These are phyloP conservation scores for Portevinia maculata DNA, from an alignment of 2,888 invertebrate genomes.

Conservation along the genomic window DNA sequence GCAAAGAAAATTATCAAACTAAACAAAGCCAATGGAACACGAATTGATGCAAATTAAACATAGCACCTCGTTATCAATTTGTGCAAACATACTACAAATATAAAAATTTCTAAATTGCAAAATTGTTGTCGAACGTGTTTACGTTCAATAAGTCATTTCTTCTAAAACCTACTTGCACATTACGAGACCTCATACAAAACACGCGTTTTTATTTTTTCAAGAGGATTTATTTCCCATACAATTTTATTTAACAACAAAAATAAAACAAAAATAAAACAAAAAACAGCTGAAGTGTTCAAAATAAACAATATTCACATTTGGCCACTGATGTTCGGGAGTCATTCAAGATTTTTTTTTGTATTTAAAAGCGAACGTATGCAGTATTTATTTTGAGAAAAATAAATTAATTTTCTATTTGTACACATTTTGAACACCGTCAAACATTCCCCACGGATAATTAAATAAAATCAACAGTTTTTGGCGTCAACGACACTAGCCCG, in stretches of 20 bases:
- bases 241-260: neutral
- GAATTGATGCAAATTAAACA: no score
- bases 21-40: no score
- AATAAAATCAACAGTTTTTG: conserved; percentile 26
- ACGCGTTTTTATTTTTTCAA: neutral
- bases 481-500: conserved; percentile 29
- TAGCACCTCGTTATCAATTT: no score
- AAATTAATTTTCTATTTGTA: conserved; percentile 45
- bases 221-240: neutral
- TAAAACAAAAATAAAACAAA: conserved; percentile 8
- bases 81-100: no score
- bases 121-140: neutral
- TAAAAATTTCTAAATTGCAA: no score
- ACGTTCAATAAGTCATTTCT: neutral
- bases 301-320: conserved; percentile 20
- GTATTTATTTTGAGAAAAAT: conserved; percentile 16
- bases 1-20: no score
- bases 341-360: conserved; percentile 11
- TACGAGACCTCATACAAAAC: neutral
- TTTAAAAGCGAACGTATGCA: neutral
- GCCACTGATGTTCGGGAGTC: neutral
- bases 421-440: conserved; percentile 2
- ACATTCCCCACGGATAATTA: neutral
- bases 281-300: conserved; percentile 24
- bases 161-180: neutral